Conservation (phyloP, 2,888 invertebrate species). For the Tenthredo livida region DNA sequence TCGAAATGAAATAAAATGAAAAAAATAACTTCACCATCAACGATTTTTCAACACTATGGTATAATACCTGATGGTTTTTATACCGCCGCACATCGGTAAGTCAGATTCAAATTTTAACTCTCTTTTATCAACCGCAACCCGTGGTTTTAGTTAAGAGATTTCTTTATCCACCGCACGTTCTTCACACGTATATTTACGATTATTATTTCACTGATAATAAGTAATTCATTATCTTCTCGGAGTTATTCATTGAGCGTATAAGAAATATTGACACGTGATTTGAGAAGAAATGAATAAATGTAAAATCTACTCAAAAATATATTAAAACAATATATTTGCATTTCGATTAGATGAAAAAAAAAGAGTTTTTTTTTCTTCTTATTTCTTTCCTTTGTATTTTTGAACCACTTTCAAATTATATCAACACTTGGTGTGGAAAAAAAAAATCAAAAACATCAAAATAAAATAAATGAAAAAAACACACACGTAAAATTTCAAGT, state of each 20-base stretch:
- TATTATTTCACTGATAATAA: neutral
- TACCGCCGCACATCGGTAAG: neutral
- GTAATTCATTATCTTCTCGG: neutral
- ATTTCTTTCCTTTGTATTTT: too few species aligned
- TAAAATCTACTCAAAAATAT: neutral
- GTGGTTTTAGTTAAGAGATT: neutral
- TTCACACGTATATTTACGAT: neutral
- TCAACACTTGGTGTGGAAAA: too few species aligned
- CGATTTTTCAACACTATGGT: constrained; percentile 44
- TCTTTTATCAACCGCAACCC: neutral
- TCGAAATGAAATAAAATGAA: neutral
- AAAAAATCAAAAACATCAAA: too few species aligned
- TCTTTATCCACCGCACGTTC: neutral
- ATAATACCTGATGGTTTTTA: neutral
- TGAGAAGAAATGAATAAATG: neutral
- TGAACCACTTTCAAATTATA: too few species aligned
- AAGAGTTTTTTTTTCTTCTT: too few species aligned
- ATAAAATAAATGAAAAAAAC: too few species aligned
- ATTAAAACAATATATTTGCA: neutral
- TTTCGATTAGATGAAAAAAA: neutral
- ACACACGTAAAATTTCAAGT: too few species aligned
- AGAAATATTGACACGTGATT: neutral
- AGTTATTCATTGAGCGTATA: neutral
- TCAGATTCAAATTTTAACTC: neutral
- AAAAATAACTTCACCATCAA: constrained; percentile 3